Conservation (phyloP, 2,113 vertebrate genomes). For the Microcebus tavaratra region DNA sequence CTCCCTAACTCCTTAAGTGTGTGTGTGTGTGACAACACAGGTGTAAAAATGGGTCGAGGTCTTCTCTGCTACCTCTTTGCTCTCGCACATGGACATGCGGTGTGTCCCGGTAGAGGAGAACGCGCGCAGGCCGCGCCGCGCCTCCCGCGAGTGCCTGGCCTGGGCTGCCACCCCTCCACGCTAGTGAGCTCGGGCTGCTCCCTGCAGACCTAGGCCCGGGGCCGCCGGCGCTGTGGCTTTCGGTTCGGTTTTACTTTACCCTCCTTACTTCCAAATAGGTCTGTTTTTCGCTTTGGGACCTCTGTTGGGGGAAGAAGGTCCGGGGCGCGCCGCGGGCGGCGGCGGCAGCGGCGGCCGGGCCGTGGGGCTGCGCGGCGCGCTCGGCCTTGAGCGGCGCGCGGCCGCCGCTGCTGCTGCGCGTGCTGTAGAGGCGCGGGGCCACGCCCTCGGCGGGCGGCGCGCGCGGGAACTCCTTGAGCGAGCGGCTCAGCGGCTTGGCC, state of each 20-base stretch:
- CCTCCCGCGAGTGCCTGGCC: neutral
- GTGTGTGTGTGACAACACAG: neutral
- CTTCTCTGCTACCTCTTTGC: neutral
- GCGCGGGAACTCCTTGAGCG: constrained; percentile 93
- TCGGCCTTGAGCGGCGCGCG: constrained; percentile 91
- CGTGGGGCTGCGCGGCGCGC: constrained; percentile 86
- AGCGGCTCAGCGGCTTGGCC: constrained; percentile 96
- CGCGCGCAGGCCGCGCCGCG: neutral
- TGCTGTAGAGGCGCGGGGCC: constrained; percentile 87
- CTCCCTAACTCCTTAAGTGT: neutral
- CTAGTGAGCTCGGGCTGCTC: neutral
- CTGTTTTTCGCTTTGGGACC: constrained; percentile 86
- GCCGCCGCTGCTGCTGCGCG: constrained; percentile 87
- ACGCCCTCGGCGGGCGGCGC: constrained; percentile 81
- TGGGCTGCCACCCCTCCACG: neutral
- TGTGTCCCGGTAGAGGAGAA: neutral
- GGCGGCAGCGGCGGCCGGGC: constrained; percentile 77
- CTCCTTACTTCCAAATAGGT: constrained; percentile 90
- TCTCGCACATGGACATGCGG: accelerated
- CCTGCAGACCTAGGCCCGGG: constrained; percentile 45
- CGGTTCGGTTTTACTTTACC: constrained; percentile 82
- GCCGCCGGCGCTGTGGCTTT: neutral
- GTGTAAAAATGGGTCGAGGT: neutral
- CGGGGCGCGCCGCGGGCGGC: constrained; percentile 86
- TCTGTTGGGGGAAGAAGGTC: constrained; percentile 88